These are phyloP conservation scores for Lacanobia oleracea DNA, from an alignment of 2,888 invertebrate genomes.

Conservation along the genomic window DNA sequence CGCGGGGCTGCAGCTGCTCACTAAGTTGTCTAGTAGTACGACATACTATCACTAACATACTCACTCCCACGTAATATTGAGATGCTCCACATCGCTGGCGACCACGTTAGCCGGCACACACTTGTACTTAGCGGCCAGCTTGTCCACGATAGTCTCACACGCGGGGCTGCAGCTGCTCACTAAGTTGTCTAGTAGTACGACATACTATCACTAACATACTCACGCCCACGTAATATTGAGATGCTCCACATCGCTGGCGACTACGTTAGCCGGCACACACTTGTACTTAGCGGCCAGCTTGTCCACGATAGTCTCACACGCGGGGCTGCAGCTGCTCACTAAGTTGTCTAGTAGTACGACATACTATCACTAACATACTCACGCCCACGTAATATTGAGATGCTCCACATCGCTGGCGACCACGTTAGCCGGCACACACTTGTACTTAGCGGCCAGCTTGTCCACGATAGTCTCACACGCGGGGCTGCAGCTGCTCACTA, in stretches of 20 bases:
- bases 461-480: too few species aligned
- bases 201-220: slow-evolving; percentile 71
- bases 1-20: too few species aligned
- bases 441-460: too few species aligned
- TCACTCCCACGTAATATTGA: slow-evolving; percentile 93
- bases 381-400: too few species aligned
- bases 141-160: slow-evolving; percentile 87
- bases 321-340: slow-evolving; percentile 86
- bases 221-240: slow-evolving; percentile 94
- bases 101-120: slow-evolving; percentile 92
- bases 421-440: too few species aligned
- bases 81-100: slow-evolving; percentile 92
- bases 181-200: slow-evolving; percentile 80
- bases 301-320: slow-evolving; percentile 87
- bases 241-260: slow-evolving; percentile 92
- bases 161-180: slow-evolving; percentile 86
- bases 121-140: slow-evolving; percentile 90
- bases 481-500: too few species aligned
- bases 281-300: slow-evolving; percentile 91
- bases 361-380: too few species aligned
- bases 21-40: too few species aligned
- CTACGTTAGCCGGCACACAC: slow-evolving; percentile 91
- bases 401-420: too few species aligned
- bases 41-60: slow-evolving; percentile 75
- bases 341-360: slow-evolving; percentile 90